Conservation (phyloP, 2,113 vertebrate species). For the Pseudorectes ferrugineus region DNA sequence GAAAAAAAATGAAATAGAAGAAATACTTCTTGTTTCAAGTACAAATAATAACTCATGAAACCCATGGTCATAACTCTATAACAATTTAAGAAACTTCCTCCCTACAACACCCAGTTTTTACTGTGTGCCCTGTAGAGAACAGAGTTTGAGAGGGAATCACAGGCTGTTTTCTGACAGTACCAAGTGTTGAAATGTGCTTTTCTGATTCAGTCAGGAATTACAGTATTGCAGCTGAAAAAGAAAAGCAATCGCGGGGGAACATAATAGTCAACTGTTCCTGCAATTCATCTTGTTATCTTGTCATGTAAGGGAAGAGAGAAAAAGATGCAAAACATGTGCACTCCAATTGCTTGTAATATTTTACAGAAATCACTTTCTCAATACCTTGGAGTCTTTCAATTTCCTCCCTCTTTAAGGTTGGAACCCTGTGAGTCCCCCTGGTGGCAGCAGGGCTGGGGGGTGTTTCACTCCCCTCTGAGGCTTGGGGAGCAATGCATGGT, state of each 20-base stretch:
- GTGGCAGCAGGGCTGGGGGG: slow-evolving; percentile 14
- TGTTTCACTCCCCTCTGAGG: neutral
- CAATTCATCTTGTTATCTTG: neutral
- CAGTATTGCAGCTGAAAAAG: neutral
- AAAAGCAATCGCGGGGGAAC: neutral
- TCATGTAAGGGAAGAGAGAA: neutral
- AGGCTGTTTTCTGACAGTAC: neutral
- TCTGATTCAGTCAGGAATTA: neutral
- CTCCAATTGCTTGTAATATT: neutral
- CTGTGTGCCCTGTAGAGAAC: neutral
- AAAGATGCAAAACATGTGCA: neutral
- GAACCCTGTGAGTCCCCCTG: slow-evolving; percentile 55
- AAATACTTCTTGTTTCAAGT: neutral
- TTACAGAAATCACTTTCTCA: neutral
- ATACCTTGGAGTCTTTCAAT: neutral
- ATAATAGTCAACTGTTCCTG: neutral
- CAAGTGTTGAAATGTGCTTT: neutral
- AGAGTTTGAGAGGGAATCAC: neutral
- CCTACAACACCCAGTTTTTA: neutral
- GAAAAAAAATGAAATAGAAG: neutral
- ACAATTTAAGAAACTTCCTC: neutral
- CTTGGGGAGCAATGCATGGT: neutral
- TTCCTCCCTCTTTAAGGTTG: neutral
- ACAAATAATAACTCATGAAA: neutral
- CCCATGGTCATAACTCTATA: neutral